These are phyloP conservation scores for Clamator glandarius DNA, from an alignment of 2,797 vertebrate genomes.

Conservation along the genomic window DNA sequence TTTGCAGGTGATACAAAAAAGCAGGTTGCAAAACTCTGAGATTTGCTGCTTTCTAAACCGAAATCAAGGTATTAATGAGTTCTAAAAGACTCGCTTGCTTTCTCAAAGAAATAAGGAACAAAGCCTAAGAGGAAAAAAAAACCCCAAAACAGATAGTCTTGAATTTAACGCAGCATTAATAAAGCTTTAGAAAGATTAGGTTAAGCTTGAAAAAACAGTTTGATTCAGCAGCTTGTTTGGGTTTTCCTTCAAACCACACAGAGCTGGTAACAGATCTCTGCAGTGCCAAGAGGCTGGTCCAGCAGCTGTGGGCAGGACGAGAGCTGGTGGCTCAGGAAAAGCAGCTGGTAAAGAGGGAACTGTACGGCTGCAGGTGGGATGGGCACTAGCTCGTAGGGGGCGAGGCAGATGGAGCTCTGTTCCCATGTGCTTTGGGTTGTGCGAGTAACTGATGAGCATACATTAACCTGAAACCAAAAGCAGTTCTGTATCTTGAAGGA, in stretches of 20 bases:
- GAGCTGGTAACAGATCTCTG: background rate
- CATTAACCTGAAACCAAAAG: background rate
- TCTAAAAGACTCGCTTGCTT: background rate
- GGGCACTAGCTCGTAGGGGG: fast-evolving
- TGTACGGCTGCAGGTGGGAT: fast-evolving
- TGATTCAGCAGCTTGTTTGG: background rate
- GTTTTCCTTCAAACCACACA: background rate
- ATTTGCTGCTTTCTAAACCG: background rate
- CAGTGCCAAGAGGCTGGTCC: background rate
- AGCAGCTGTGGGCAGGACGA: background rate
- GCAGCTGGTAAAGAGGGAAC: background rate
- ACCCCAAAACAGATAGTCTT: background rate
- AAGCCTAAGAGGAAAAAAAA: background rate
- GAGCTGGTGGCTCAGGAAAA: background rate
- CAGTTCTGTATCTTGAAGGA: background rate
- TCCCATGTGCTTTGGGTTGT: too few relatives aligned
- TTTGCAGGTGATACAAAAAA: background rate
- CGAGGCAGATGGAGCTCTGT: background rate
- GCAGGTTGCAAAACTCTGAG: background rate
- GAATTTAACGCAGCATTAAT: background rate
- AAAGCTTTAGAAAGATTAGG: conserved; percentile 1
- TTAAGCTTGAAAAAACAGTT: background rate
- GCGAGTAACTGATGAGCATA: background rate
- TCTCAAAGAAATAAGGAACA: background rate
- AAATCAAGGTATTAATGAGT: background rate